Base-by-base conservation (phyloP, 2,888 invertebrate genomes). In the Trachelus iudaicus region DNA sequence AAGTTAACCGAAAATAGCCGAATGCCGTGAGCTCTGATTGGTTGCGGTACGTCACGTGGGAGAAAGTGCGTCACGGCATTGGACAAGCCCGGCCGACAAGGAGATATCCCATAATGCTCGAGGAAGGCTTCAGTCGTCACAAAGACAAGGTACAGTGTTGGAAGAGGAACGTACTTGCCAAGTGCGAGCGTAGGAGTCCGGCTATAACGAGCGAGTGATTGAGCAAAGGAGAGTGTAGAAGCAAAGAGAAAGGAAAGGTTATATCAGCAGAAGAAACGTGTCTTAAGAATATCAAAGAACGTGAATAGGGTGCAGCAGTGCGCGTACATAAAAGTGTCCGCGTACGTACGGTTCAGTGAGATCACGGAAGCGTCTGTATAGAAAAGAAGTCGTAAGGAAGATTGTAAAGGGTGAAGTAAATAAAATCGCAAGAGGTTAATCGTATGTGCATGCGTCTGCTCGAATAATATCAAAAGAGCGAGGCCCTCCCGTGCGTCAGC, bases 111-210 rank as follows among this genome's bases (percentile, higher is more conserved):
- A 73, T 80, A 83, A 81, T 82, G 80, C 79, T 81, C 82, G 77
- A 83, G 82, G 81, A 79, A 81, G 79, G 80, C 56, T 73, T 78
- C 78, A 68, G 77, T 81, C 83, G 81, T 85, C 85, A 86, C 83
- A 85, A 85, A 86, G 86, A 81, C 80, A 82, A 83, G 82, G 83
- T 82, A 83, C 76, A 83, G 83, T 82, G 79, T 77, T 74, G 80
- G 83, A 79, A 79, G 75, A 84, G 83, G 84, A 81, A 56, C 79
- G 80, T 80, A 79, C 37, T 23, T 74, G 30, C 34, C 30, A 30
- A 74, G 74, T 79, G 80, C 79, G 81, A 82, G 82, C 76, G 79
- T 78, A 76, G 80, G 80, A 77, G 78, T 77, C 75, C 79, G 79
- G 77, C 69, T 77, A 79, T 79, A 77, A 56, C 37, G 73, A 75